phyloP scores from a whole-genome alignment of 1,140 invertebrate species.

The Metaphire vulgaris region DNA sequence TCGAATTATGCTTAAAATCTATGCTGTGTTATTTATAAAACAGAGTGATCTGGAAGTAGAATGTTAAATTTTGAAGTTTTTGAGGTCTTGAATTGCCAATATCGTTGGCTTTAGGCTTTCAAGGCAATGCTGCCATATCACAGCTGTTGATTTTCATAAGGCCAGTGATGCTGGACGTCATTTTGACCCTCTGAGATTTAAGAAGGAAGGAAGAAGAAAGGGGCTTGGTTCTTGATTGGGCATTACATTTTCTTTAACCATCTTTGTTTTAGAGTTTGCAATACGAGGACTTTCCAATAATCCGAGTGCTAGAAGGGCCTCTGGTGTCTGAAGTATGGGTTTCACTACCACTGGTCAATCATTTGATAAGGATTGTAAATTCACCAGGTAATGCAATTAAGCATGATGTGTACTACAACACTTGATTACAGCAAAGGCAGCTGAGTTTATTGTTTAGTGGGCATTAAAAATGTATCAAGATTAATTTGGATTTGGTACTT shows the following conservation, averaged over 20 bases:
- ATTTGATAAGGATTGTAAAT: slow-evolving; percentile 65
- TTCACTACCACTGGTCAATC: slow-evolving; percentile 63
- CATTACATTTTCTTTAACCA: not conserved
- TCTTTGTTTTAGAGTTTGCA: not conserved
- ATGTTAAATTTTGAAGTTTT: too few species aligned
- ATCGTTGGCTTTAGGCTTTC: too few species aligned
- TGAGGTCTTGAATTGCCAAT: too few species aligned
- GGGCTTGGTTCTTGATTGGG: not conserved
- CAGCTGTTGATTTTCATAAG: too few species aligned
- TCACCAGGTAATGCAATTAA: slow-evolving; percentile 14
- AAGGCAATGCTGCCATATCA: too few species aligned
- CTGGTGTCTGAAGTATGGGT: slow-evolving; percentile 66
- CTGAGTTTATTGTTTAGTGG: not conserved
- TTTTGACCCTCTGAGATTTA: not conserved
- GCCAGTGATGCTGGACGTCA: not conserved
- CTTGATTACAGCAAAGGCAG: not conserved
- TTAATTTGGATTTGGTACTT: not conserved
- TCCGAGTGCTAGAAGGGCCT: slow-evolving; percentile 61
- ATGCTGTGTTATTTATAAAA: too few species aligned
- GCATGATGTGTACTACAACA: not conserved
- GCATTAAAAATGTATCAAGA: not conserved
- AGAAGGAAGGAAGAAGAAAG: not conserved
- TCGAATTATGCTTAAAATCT: too few species aligned
- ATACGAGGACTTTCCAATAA: too few species aligned
- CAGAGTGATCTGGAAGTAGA: too few species aligned